These are phyloP conservation scores for Diuraphis noxia DNA, from an alignment of 1,140 invertebrate species.

Conservation along the genomic window DNA sequence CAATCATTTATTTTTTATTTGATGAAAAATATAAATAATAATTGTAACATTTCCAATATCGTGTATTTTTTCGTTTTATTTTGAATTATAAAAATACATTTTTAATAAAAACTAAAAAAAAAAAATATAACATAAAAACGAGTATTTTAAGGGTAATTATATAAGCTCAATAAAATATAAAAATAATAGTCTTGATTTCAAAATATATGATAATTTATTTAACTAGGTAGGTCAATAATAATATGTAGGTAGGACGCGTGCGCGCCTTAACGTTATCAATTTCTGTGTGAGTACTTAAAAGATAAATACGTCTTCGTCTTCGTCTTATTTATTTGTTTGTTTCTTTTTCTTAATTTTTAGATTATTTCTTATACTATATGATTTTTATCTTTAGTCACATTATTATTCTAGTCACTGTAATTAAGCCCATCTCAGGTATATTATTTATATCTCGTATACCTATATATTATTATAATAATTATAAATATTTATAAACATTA, in stretches of 20 bases:
- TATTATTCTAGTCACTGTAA: constrained; percentile 39
- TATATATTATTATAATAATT: constrained; percentile 12
- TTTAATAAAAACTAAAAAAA: constrained; percentile 37
- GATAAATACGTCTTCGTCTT: constrained; percentile 24
- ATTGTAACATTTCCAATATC: constrained; percentile 52
- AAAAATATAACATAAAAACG: constrained; percentile 30
- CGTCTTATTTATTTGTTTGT: background rate
- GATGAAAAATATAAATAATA: constrained; percentile 36
- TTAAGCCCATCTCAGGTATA: constrained; percentile 30
- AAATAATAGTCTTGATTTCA: constrained; percentile 39
- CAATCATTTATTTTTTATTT: constrained; percentile 52
- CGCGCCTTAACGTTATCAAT: constrained; percentile 33
- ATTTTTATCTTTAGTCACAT: constrained; percentile 16
- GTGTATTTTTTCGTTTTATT: constrained; percentile 45
- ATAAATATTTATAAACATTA: constrained; percentile 23
- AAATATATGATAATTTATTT: constrained; percentile 30
- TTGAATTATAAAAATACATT: constrained; percentile 37
- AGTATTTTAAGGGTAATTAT: constrained; percentile 51
- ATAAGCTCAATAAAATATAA: constrained; percentile 50
- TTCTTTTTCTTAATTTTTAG: constrained; percentile 21
- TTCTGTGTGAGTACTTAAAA: constrained; percentile 36
- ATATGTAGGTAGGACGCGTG: background rate
- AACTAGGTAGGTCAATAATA: constrained; percentile 12
- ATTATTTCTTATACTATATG: constrained; percentile 6
- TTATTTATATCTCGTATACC: constrained; percentile 25